Percentiles rank a stretch among this genome's conserved stretches.
phyloP scores from a whole-genome alignment of 2,888 invertebrate genomes.

The Agrochola lychnidis region DNA sequence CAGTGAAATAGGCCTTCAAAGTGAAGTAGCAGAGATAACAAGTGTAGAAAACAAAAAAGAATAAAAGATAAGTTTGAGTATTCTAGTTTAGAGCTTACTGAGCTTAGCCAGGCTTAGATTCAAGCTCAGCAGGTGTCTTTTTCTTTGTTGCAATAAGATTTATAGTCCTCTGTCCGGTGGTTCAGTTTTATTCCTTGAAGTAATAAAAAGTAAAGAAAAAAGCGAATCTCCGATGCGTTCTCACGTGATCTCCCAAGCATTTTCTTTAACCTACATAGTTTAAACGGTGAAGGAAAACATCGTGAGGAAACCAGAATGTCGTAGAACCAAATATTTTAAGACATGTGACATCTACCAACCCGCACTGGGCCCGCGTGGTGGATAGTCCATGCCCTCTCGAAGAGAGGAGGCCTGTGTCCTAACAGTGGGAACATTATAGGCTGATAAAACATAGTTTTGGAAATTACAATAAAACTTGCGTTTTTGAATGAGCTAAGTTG shows the following conservation, averaged over 20 bases:
- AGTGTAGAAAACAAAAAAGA: constrained; percentile 8
- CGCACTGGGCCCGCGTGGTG: too few relatives aligned
- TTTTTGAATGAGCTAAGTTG: not conserved
- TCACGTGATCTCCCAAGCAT: not conserved
- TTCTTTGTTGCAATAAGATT: constrained; percentile 39
- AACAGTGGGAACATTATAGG: too few relatives aligned
- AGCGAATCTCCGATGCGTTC: not conserved
- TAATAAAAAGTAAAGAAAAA: constrained; percentile 11
- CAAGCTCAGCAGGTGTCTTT: constrained; percentile 34
- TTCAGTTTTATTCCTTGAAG: constrained; percentile 20
- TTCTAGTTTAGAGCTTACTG: constrained; percentile 39
- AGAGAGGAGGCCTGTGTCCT: too few relatives aligned
- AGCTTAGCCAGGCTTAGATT: constrained; percentile 34
- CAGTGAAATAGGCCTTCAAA: not conserved
- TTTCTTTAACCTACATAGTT: not conserved
- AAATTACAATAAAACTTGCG: not conserved
- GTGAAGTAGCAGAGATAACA: constrained; percentile 11
- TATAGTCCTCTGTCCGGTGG: constrained; percentile 24
- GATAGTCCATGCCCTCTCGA: too few relatives aligned
- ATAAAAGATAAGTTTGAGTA: constrained; percentile 9
- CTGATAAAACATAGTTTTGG: not conserved
- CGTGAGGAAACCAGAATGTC: too few relatives aligned
- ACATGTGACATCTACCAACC: too few relatives aligned
- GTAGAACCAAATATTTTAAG: too few relatives aligned
- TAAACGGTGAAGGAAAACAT: too few relatives aligned